phyloP scores from a whole-genome alignment of 2,797 vertebrate genomes.

The Helicolenus hilgendorfi region DNA sequence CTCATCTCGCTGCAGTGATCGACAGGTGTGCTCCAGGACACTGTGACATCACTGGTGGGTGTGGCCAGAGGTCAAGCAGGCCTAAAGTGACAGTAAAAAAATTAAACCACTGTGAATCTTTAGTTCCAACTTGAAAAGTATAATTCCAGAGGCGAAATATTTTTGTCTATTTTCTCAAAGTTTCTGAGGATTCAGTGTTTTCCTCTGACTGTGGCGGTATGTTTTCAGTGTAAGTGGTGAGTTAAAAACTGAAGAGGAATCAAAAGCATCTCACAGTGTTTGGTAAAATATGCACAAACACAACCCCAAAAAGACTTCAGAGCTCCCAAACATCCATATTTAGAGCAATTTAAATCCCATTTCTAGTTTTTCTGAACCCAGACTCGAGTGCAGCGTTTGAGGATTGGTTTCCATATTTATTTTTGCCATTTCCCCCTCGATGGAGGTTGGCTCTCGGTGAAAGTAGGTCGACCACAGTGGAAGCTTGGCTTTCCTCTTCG shows the following conservation, averaged over 20 bases:
- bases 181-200: neutral
- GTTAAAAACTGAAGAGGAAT: slow-evolving; percentile 10
- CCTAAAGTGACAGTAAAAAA: neutral
- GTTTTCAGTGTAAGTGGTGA: neutral
- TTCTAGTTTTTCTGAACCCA: slow-evolving; percentile 1
- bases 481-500: slow-evolving; percentile 51
- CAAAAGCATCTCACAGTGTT: slow-evolving; percentile 1
- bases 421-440: slow-evolving; percentile 11
- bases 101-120: neutral
- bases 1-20: neutral
- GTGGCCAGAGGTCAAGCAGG: neutral
- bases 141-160: neutral
- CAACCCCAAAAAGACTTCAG: neutral
- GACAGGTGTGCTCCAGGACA: neutral
- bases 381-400: slow-evolving; percentile 17
- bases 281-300: slow-evolving; percentile 29
- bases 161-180: neutral
- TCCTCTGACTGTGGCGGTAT: neutral
- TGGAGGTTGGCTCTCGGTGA: slow-evolving; percentile 41
- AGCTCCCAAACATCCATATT: slow-evolving; percentile 28
- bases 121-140: neutral
- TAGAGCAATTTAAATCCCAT: slow-evolving; percentile 39
- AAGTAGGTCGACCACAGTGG: slow-evolving; percentile 72
- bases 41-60: neutral
- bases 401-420: slow-evolving; percentile 27